These are phyloP conservation scores for Cariama cristata DNA, from an alignment of 2,113 vertebrate species.

Conservation along the genomic window DNA sequence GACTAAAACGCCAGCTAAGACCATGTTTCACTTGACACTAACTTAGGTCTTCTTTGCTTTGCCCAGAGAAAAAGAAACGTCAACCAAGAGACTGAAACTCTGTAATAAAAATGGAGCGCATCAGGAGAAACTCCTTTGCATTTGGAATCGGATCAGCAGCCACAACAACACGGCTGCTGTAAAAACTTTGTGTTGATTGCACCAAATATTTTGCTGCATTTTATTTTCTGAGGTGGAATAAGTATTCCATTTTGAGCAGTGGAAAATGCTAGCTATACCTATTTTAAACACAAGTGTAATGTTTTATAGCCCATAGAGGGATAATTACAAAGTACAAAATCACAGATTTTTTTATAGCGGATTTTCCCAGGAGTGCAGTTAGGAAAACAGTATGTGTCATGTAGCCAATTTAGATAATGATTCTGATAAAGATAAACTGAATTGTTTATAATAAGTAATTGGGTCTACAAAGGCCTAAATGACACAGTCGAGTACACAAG, in stretches of 20 bases:
- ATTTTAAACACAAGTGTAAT: conserved; percentile 85
- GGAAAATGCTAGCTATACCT: conserved; percentile 79
- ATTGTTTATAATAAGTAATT: conserved; percentile 98
- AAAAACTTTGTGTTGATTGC: neutral
- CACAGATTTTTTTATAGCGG: conserved; percentile 82
- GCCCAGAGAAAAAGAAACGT: neutral
- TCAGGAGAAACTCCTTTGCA: neutral
- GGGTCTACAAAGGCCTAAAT: conserved; percentile 83
- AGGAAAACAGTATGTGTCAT: conserved; percentile 91
- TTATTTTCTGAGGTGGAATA: conserved; percentile 64
- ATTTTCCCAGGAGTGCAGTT: conserved; percentile 91
- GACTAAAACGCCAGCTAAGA: neutral
- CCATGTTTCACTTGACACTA: neutral
- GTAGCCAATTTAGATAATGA: conserved; percentile 99
- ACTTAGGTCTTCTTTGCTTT: neutral
- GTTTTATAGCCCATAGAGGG: conserved; percentile 90
- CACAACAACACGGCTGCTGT: neutral
- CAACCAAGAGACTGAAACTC: neutral
- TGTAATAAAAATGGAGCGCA: neutral
- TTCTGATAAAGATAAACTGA: conserved; percentile 97
- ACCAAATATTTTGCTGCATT: conserved; percentile 56
- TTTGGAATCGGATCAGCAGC: neutral
- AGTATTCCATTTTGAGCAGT: conserved; percentile 23
- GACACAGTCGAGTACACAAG: conserved; percentile 45
- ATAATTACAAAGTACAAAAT: conserved; percentile 92